Evolutionary conservation across 2,797 vertebrate species (phyloP).

Genomic region (Falco cherrug): DNA sequence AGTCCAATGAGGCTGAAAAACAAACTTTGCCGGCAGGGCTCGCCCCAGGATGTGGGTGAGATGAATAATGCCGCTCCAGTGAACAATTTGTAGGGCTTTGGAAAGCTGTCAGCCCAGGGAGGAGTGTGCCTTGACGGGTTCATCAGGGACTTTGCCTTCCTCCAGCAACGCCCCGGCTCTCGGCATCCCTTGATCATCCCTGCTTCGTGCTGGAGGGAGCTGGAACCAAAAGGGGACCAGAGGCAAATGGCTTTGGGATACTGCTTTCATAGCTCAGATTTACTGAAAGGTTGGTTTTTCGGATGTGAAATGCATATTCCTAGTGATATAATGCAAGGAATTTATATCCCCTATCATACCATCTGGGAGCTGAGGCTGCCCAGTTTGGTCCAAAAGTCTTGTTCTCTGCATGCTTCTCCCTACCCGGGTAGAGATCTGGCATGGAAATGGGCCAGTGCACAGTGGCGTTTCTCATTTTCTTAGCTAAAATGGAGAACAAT

Average conservation of each 20-base stretch:
- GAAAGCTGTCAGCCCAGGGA: slow-evolving; percentile 17
- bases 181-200: neutral
- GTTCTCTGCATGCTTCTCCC: rapidly evolving
- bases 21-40: neutral
- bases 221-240: neutral
- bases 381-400: neutral
- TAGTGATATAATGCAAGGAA: neutral
- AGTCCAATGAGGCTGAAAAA: slow-evolving; percentile 48
- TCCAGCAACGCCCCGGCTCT: neutral
- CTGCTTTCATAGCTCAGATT: neutral
- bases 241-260: neutral
- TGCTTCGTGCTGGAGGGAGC: rapidly evolving
- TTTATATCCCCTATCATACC: rapidly evolving
- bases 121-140: neutral
- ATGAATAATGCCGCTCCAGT: neutral
- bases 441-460: neutral
- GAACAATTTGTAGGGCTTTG: slow-evolving; percentile 57
- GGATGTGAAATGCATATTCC: neutral
- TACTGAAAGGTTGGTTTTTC: neutral
- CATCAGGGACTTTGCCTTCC: neutral
- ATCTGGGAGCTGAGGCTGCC: neutral
- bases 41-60: neutral
- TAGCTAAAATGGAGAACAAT: neutral
- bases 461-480: neutral
- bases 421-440: neutral